phyloP scores from a whole-genome alignment of 2,888 invertebrate species.

The Yponomeuta evonymella region DNA sequence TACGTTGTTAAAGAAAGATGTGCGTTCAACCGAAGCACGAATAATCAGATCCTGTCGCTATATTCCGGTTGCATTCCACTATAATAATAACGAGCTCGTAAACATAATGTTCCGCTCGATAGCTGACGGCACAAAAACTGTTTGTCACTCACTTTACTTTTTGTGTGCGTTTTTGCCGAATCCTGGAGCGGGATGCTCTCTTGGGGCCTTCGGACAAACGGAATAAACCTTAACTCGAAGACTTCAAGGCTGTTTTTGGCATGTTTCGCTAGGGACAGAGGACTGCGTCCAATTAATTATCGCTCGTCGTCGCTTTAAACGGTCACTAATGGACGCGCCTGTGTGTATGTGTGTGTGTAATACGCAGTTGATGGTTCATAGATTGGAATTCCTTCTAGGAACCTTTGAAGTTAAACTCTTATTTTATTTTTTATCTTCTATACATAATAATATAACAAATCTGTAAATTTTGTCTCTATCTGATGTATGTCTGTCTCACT shows the following conservation, averaged over 20 bases:
- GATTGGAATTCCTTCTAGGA: background rate
- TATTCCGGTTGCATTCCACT: background rate
- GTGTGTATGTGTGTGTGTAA: background rate
- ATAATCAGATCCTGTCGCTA: background rate
- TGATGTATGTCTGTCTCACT: too few relatives aligned
- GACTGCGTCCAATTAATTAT: conserved; percentile 7
- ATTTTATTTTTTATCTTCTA: background rate
- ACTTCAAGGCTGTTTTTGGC: background rate
- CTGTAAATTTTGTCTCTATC: too few relatives aligned
- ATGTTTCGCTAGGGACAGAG: background rate
- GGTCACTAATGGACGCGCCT: background rate
- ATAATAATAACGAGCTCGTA: conserved; percentile 6
- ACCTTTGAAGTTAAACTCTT: background rate
- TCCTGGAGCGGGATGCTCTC: background rate
- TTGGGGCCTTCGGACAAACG: background rate
- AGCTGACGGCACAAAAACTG: conserved; percentile 1
- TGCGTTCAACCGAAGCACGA: background rate
- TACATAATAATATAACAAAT: too few relatives aligned
- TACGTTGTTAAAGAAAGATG: background rate
- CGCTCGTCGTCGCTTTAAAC: background rate
- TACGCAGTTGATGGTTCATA: background rate
- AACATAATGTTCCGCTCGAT: conserved; percentile 1
- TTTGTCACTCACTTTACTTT: conserved; percentile 10
- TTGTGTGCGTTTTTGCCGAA: conserved; percentile 4
- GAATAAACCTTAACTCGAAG: background rate